Evolutionary conservation across 2,888 invertebrate species (phyloP), one percentile per base, ranked within the genome.

Genomic region (Vesta saturnalis): DNA sequence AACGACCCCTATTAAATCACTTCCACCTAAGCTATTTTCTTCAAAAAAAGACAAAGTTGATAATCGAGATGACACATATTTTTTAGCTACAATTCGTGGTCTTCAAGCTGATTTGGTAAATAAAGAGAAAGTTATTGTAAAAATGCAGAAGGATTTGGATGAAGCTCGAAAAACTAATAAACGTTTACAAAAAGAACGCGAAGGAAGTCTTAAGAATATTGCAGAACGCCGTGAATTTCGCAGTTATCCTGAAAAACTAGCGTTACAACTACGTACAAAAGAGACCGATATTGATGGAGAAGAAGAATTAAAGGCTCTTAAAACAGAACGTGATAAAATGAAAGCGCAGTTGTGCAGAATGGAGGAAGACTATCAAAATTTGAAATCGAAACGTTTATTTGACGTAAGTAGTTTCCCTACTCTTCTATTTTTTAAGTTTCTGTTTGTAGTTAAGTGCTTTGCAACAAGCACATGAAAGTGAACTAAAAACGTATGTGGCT

Each of bases 81-180:
- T 94, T 55, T 82, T 94, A 19, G 93, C 93, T 0, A 93, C 94
- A 0, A 92, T 94, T 75, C 89, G 94, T 69, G 93, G 93, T 1
- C 84, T 94, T 78, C 92, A 94, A 79, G 83, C 90, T 0, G 94
- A 94, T 78, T 80, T 94, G 59, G 87, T 90, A 1, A 88, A 89
- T 30, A 93, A 93, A 81, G 93, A 94, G 77, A 91, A 93, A 74
- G 88, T 89, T 1, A 87, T 93, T 69, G 85, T 87, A 35, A 91
- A 92, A 72, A 85, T 94, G 56, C 92, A 91, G 43, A 89, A 91
- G 73, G 94, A 94, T 78, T 85, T 92, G 49, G 93, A 93, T 43
- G 94, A 94, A 70, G 82, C 92, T 64, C 89, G 89, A 77, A 93
- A 91, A 80, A 93, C 92, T 54, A 91, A 93, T 77, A 86, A 90